Percentiles rank a stretch among this genome's conserved stretches.
These are phyloP conservation scores for Nettapus auritus DNA, from an alignment of 2,113 vertebrate genomes.

Conservation along the genomic window DNA sequence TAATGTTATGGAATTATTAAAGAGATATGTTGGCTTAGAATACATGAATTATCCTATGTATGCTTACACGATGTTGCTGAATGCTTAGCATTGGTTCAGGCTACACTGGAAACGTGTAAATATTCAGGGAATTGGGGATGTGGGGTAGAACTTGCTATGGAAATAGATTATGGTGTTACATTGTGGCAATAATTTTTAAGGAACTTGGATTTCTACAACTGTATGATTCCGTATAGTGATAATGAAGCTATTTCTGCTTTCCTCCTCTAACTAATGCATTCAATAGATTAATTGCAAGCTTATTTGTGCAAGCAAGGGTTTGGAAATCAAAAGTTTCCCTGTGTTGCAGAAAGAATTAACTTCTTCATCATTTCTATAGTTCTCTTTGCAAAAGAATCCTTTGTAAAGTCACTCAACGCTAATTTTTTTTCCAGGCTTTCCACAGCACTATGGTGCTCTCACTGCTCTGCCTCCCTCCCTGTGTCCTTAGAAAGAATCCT, in stretches of 20 bases:
- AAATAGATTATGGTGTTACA: neutral
- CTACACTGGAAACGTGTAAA: neutral
- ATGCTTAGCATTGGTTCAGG: neutral
- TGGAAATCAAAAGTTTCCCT: neutral
- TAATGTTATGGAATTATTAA: neutral
- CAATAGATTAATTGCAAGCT: neutral
- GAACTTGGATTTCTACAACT: neutral
- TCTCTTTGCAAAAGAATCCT: neutral
- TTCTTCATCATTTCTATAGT: neutral
- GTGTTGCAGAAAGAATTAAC: neutral
- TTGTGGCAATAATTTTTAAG: neutral
- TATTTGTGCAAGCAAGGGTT: neutral
- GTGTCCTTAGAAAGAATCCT: neutral
- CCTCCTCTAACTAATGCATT: neutral
- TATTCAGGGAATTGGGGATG: neutral
- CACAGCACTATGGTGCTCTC: neutral
- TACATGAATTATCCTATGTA: neutral
- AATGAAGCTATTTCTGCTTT: neutral
- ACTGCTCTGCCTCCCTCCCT: fast-evolving
- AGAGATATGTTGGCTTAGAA: neutral
- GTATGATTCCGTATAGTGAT: neutral
- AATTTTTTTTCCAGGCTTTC: neutral
- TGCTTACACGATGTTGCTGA: neutral
- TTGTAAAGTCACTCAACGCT: neutral
- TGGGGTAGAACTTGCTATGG: neutral